Evolutionary conservation across 64 coral and sea anemone species (phyloP).

Genomic region (Cladopsammia gracilis): DNA sequence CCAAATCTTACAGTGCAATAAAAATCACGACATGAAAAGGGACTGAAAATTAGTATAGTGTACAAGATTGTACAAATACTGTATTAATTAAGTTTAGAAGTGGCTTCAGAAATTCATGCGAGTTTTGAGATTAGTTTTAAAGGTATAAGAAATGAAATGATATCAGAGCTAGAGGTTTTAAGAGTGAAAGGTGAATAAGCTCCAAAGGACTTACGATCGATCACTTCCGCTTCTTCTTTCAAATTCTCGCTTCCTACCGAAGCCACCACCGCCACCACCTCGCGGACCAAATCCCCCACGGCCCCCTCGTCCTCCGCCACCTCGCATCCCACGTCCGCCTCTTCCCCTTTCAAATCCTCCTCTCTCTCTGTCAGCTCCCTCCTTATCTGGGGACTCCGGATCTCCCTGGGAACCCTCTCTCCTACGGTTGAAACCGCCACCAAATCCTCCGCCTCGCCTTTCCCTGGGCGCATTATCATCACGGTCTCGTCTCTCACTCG

Average conservation of each 20-base stretch:
- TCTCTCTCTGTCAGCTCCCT: conserved; percentile 63
- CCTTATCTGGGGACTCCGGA: conserved; percentile 85
- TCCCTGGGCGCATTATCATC: conserved; percentile 49
- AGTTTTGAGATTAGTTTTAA: neutral
- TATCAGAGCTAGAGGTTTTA: neutral
- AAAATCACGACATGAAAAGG: too few relatives aligned
- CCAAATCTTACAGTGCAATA: too few relatives aligned
- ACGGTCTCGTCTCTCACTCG: conserved; percentile 49
- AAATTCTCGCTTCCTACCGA: conserved; percentile 85
- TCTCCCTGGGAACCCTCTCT: conserved; percentile 55
- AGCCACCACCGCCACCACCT: conserved; percentile 50
- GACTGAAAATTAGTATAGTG: too few relatives aligned
- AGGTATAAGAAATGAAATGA: neutral
- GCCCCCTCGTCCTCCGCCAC: conserved; percentile 67
- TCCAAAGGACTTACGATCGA: conserved; percentile 79
- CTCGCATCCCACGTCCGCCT: conserved; percentile 66
- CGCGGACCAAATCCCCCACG: conserved; percentile 75
- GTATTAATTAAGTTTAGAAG: too few relatives aligned
- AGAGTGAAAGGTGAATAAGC: neutral
- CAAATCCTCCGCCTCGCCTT: conserved; percentile 39
- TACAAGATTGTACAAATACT: too few relatives aligned
- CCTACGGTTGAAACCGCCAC: conserved; percentile 74
- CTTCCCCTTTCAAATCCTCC: conserved; percentile 77
- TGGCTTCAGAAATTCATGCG: neutral
- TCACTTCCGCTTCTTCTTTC: conserved; percentile 95